These are phyloP conservation scores for Lepus europaeus DNA, from an alignment of 2,113 vertebrate species.

Conservation along the genomic window DNA sequence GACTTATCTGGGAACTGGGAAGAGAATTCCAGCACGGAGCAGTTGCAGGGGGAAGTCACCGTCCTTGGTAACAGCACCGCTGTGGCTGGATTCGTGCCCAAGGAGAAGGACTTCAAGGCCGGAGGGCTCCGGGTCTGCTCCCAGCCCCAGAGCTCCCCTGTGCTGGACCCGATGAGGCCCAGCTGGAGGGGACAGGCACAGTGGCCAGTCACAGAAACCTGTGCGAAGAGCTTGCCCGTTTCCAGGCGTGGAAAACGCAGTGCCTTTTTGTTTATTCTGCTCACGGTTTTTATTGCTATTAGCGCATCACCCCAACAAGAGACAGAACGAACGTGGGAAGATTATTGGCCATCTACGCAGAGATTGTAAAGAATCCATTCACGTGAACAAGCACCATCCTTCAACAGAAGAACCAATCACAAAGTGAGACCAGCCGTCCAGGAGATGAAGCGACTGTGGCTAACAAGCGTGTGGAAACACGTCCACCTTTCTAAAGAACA, in stretches of 20 bases:
- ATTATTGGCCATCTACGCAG: conserved; percentile 11
- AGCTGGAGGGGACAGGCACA: neutral
- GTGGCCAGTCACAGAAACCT: neutral
- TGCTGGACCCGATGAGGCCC: too few species aligned
- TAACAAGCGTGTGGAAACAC: neutral
- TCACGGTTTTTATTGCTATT: too few species aligned
- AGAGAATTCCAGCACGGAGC: neutral
- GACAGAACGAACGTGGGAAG: neutral
- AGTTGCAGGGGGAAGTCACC: neutral
- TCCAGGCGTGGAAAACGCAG: too few species aligned
- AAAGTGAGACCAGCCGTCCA: neutral
- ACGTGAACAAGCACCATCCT: neutral
- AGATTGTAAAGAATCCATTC: neutral
- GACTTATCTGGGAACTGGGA: neutral
- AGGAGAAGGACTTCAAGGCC: neutral
- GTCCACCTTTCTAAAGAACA: neutral
- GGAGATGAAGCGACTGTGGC: neutral
- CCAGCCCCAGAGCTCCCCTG: too few species aligned
- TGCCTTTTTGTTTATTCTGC: neutral
- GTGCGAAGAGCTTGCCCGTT: too few species aligned
- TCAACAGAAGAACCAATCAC: neutral
- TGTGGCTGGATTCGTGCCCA: neutral
- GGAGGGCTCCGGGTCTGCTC: neutral
- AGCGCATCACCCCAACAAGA: neutral
- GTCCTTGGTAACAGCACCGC: neutral